Evolutionary conservation across 2,797 vertebrate species (phyloP).

Genomic region (Malurus leucopterus): DNA sequence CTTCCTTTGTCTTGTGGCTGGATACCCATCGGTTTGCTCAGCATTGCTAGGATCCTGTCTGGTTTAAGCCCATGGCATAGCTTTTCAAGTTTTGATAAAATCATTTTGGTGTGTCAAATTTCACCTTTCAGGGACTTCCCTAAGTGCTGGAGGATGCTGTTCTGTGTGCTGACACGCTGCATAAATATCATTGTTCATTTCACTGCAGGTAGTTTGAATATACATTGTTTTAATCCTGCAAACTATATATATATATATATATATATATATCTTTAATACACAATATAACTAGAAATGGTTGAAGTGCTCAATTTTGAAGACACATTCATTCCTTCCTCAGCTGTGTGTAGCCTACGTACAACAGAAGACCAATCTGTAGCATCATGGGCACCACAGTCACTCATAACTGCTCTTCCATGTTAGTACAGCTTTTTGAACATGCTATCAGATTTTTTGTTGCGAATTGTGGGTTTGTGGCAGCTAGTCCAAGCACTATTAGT

Average conservation of each 20-base stretch:
- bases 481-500: background rate
- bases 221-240: slow-evolving; percentile 38
- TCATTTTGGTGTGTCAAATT: background rate
- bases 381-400: slow-evolving; percentile 26
- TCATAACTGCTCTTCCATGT: slow-evolving; percentile 2
- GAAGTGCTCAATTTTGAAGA: slow-evolving; percentile 48
- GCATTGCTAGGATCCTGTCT: background rate
- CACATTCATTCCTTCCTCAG: slow-evolving; percentile 37
- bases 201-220: slow-evolving; percentile 9
- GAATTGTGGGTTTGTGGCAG: slow-evolving; percentile 36
- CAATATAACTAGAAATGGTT: slow-evolving; percentile 28
- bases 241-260: background rate
- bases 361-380: slow-evolving; percentile 8
- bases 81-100: slow-evolving; percentile 5
- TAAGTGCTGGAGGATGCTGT: background rate
- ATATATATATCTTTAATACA: background rate
- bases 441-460: background rate
- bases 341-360: slow-evolving; percentile 25
- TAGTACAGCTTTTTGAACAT: slow-evolving; percentile 30
- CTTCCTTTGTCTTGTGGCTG: slow-evolving; percentile 25
- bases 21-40: background rate
- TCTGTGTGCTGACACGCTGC: background rate
- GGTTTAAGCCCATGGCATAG: background rate
- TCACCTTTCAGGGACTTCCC: background rate
- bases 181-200: background rate